A percentile compares a stretch with the other conserved stretches of the same genome.
phyloP scores from a whole-genome alignment of 2,888 invertebrate genomes.

The Coenonympha glycerion region DNA sequence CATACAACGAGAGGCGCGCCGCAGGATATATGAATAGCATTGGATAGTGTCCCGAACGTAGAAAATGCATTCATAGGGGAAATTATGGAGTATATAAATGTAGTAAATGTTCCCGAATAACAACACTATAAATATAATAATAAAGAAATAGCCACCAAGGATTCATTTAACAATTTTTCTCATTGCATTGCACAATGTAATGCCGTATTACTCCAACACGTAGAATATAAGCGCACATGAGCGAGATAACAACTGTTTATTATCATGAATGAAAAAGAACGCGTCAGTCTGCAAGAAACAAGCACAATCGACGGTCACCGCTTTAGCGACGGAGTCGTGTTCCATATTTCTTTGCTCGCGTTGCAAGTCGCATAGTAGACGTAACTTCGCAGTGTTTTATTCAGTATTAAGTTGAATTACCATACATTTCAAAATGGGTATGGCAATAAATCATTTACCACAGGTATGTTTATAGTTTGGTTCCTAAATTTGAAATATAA shows the following conservation, averaged over 20 bases:
- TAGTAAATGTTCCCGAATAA: background rate
- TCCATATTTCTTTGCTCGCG: constrained; percentile 59
- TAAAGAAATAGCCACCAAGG: background rate
- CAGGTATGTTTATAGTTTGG: constrained; percentile 40
- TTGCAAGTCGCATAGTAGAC: constrained; percentile 57
- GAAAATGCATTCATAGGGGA: constrained; percentile 3
- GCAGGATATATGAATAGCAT: constrained; percentile 58
- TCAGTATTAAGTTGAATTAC: constrained; percentile 32
- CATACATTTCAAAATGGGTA: constrained; percentile 55
- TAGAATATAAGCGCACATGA: constrained; percentile 36
- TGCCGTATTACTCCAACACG: constrained; percentile 31
- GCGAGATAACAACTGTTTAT: constrained; percentile 56
- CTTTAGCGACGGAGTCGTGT: constrained; percentile 42
- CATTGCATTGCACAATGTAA: constrained; percentile 22
- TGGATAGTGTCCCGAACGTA: constrained; percentile 7
- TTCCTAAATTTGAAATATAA: constrained; percentile 26
- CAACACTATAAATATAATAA: background rate
- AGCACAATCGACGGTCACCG: constrained; percentile 46
- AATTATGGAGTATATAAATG: constrained; percentile 14
- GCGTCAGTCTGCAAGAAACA: constrained; percentile 43
- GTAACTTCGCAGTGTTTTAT: constrained; percentile 42
- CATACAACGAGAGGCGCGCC: constrained; percentile 76
- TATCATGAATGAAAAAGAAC: constrained; percentile 69
- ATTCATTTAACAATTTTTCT: constrained; percentile 15
- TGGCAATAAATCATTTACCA: constrained; percentile 63